These are phyloP conservation scores for Mus spicilegus DNA, from an alignment of 2,113 vertebrate genomes.

Conservation along the genomic window DNA sequence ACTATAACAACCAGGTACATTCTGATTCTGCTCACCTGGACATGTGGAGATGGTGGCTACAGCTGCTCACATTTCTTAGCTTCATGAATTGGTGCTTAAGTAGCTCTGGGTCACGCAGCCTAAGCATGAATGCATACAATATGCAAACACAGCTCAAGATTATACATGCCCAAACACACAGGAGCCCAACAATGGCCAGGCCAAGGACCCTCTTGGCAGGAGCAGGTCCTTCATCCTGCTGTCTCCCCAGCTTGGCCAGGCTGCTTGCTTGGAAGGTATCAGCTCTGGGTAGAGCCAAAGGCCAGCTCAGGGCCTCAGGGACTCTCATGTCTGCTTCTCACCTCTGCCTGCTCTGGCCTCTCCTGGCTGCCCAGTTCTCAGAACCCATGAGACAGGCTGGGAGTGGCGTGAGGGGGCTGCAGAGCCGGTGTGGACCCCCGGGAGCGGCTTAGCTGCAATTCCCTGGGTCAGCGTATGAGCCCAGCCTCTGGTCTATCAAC, in stretches of 20 bases:
- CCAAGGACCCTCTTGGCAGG: rapidly evolving
- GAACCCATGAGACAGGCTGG: background rate
- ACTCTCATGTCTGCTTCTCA: background rate
- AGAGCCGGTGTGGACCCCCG: conserved; percentile 81
- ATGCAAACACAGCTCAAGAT: background rate
- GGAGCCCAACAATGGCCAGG: background rate
- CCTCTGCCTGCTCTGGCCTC: background rate
- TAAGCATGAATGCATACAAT: background rate
- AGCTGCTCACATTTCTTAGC: background rate
- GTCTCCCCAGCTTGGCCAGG: too few relatives aligned
- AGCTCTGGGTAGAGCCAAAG: too few relatives aligned
- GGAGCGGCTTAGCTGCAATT: conserved; percentile 93
- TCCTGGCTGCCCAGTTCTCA: conserved; percentile 16
- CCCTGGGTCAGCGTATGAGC: conserved; percentile 91
- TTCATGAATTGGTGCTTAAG: rapidly evolving
- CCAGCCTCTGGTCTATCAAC: conserved; percentile 93
- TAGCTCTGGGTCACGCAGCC: background rate
- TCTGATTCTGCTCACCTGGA: rapidly evolving
- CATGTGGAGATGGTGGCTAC: too few relatives aligned
- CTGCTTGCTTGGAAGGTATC: background rate
- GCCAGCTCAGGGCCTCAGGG: background rate
- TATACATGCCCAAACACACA: rapidly evolving
- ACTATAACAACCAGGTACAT: too few relatives aligned
- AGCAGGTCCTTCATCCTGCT: background rate
- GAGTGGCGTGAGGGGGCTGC: conserved; percentile 48